Conservation (phyloP, 2,888 invertebrate genomes). For the Cecidostiba fungosa region DNA sequence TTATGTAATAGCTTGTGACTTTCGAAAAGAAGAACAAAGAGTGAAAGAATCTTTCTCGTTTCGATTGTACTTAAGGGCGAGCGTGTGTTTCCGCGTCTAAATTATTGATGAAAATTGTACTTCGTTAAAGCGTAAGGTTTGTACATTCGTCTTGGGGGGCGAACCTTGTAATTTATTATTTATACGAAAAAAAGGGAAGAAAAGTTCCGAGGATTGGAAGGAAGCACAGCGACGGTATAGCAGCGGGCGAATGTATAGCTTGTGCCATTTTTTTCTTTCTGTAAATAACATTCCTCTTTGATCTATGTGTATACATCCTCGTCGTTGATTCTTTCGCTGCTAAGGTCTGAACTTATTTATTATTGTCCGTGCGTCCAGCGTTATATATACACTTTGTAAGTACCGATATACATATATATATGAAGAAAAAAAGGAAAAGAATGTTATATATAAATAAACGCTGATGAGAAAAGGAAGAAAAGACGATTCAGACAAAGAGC, state of each 20-base stretch:
- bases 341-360: conserved; percentile 57
- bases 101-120: conserved; percentile 58
- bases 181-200: conserved; percentile 51
- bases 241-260: conserved; percentile 50
- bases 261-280: conserved; percentile 57
- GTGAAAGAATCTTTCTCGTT: conserved; percentile 47
- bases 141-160: conserved; percentile 32
- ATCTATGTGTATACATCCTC: conserved; percentile 55
- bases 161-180: conserved; percentile 60
- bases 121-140: conserved; percentile 35
- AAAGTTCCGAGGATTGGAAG: conserved; percentile 32
- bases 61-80: conserved; percentile 63
- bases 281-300: conserved; percentile 62
- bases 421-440: background rate
- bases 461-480: background rate
- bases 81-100: conserved; percentile 45
- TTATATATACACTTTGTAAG: conserved; percentile 54
- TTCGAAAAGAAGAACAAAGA: conserved; percentile 25
- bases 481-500: background rate
- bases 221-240: background rate
- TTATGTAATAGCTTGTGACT: conserved; percentile 50
- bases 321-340: conserved; percentile 56
- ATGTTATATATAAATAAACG: conserved; percentile 39
- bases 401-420: conserved; percentile 38
- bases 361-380: conserved; percentile 57